Percentiles rank a stretch among this genome's conserved stretches.
These are phyloP conservation scores for Hemaris fuciformis DNA, from an alignment of 2,888 invertebrate genomes.

Conservation along the genomic window DNA sequence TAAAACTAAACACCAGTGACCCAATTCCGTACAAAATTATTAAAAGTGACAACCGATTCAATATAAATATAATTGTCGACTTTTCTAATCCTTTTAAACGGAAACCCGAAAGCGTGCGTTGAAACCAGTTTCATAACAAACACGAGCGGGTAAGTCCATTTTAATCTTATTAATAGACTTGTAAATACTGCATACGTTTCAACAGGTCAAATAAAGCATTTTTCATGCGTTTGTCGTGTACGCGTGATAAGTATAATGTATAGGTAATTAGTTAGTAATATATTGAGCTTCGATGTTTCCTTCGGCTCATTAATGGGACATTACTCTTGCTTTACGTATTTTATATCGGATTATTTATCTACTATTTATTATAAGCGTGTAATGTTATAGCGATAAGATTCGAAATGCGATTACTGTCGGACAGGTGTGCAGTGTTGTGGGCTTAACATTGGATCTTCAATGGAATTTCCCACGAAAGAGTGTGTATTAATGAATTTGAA, in stretches of 20 bases:
- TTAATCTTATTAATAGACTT: conserved; percentile 70
- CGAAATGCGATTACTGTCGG: conserved; percentile 17
- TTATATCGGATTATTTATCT: conserved; percentile 51
- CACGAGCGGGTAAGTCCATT: conserved; percentile 41
- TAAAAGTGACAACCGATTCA: conserved; percentile 2
- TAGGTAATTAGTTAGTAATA: conserved; percentile 74
- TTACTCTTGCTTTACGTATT: conserved; percentile 69
- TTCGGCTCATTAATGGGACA: conserved; percentile 66
- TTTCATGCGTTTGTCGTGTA: conserved; percentile 48
- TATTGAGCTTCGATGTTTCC: conserved; percentile 70
- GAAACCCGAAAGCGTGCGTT: conserved; percentile 9
- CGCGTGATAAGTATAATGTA: conserved; percentile 72
- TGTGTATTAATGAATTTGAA: background rate
- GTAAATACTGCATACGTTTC: conserved; percentile 64
- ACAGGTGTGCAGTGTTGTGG: conserved; percentile 6
- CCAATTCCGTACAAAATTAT: conserved; percentile 1
- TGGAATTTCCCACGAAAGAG: background rate
- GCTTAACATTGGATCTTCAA: background rate
- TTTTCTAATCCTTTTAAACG: conserved; percentile 15
- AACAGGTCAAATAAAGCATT: conserved; percentile 67
- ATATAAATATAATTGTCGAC: conserved; percentile 16
- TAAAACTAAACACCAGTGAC: background rate
- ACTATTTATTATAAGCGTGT: conserved; percentile 46
- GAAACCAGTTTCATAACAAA: conserved; percentile 27
- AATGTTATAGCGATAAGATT: conserved; percentile 32